Conservation (phyloP, 2,113 vertebrate species). For the Bolborhynchus lineola region DNA sequence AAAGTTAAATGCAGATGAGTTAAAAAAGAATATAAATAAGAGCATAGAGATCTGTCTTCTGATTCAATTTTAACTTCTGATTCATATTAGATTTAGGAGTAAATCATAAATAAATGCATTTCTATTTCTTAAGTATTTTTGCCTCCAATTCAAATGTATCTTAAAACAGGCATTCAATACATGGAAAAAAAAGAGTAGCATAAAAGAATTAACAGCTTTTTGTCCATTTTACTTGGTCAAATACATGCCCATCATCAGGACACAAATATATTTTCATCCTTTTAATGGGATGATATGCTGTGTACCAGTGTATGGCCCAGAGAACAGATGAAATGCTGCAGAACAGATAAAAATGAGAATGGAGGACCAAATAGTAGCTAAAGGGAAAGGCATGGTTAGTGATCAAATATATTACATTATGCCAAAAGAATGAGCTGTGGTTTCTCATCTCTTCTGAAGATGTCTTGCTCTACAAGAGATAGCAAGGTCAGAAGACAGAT, state of each 20-base stretch:
- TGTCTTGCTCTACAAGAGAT: neutral
- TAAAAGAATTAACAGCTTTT: neutral
- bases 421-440: neutral
- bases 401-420: neutral
- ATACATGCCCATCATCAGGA: neutral
- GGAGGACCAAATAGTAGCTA: neutral
- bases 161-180: neutral
- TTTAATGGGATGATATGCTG: neutral
- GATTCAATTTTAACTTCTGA: neutral
- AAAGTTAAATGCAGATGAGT: neutral
- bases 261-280: neutral
- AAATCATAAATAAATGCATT: neutral
- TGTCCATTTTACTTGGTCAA: neutral
- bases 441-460: neutral
- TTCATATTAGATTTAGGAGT: neutral
- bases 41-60: neutral
- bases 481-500: neutral
- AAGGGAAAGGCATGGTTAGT: neutral
- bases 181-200: neutral
- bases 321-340: neutral
- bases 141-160: neutral
- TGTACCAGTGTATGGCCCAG: neutral
- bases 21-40: neutral
- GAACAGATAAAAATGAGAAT: neutral
- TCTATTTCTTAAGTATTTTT: neutral